These are phyloP conservation scores for Mobula hypostoma DNA, from an alignment of 2,113 vertebrate genomes.

Conservation along the genomic window DNA sequence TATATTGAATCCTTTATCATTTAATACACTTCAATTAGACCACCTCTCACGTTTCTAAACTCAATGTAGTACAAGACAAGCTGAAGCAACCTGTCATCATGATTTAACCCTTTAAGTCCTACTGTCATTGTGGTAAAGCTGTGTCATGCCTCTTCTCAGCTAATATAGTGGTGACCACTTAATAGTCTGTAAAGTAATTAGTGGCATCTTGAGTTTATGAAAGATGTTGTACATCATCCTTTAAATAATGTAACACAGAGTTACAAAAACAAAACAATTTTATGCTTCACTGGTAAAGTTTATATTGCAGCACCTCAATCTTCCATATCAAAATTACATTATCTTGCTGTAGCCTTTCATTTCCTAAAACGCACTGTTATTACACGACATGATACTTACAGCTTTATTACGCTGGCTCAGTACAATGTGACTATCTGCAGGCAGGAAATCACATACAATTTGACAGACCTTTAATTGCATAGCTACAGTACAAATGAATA, in stretches of 20 bases:
- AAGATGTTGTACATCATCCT: background rate
- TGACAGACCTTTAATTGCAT: constrained; percentile 3
- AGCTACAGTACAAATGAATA: background rate
- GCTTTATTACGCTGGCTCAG: background rate
- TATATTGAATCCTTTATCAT: background rate
- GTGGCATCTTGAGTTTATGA: background rate
- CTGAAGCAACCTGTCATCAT: background rate
- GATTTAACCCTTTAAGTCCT: background rate
- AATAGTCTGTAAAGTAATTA: background rate
- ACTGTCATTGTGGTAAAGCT: background rate
- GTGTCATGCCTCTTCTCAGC: background rate
- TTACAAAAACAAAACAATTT: background rate
- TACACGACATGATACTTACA: background rate
- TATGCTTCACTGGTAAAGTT: constrained; percentile 6
- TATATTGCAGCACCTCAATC: background rate
- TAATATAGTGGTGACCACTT: background rate
- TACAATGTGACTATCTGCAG: background rate
- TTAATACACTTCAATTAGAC: background rate
- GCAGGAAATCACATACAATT: background rate
- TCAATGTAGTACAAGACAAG: background rate
- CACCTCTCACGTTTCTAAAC: background rate
- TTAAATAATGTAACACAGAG: background rate
- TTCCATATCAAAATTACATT: background rate
- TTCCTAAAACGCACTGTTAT: background rate
- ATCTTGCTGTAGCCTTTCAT: background rate